phyloP scores from a whole-genome alignment of 1,140 invertebrate species.

The Bacillus rossius region DNA sequence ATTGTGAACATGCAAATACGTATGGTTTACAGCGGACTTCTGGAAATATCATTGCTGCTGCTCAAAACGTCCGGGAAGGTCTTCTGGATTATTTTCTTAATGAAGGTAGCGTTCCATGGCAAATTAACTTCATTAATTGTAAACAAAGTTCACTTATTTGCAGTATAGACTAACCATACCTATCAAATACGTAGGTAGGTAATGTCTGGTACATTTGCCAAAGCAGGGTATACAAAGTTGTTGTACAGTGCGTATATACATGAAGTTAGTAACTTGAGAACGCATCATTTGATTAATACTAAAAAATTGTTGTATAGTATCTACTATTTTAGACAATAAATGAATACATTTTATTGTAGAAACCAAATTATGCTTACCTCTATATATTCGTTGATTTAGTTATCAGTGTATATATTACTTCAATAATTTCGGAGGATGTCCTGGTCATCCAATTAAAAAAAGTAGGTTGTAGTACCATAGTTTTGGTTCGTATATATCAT shows the following conservation, averaged over 20 bases:
- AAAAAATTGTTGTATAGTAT: too few species aligned
- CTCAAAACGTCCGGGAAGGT: constrained; percentile 21
- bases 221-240: too few species aligned
- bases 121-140: constrained; percentile 21
- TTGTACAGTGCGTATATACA: too few species aligned
- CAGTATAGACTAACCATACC: too few species aligned
- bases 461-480: constrained; percentile 33
- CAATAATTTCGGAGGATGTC: constrained; percentile 1
- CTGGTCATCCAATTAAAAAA: constrained; percentile 29
- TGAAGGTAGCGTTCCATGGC: constrained; percentile 26
- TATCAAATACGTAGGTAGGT: too few species aligned
- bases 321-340: too few species aligned
- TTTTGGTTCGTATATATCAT: constrained; percentile 26
- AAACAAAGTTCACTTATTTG: constrained; percentile 19
- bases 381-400: neutral
- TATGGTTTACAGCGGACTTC: constrained; percentile 17
- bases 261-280: too few species aligned
- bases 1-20: constrained; percentile 13
- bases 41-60: constrained; percentile 21
- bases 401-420: constrained; percentile 17
- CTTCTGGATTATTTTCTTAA: constrained; percentile 23
- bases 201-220: too few species aligned
- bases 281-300: too few species aligned
- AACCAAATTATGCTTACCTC: too few species aligned
- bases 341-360: too few species aligned